Evolutionary conservation across 2,888 invertebrate genomes (phyloP).

Genomic region (Globia sparganii): DNA sequence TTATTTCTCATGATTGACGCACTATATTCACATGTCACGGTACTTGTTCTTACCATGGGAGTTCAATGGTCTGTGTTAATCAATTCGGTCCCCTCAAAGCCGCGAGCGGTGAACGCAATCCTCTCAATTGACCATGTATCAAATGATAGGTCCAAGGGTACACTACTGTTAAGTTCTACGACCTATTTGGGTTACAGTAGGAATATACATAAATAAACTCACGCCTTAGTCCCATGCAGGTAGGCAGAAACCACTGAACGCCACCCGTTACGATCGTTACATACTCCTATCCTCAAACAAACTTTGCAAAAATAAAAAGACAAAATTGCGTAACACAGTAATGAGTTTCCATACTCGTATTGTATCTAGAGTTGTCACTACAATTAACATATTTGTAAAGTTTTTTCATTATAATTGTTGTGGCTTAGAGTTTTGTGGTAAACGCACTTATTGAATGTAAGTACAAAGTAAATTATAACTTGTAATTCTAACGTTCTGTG

Average conservation of each 20-base stretch:
- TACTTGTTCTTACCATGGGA: background rate
- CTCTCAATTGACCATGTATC: constrained; percentile 38
- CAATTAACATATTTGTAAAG: too few relatives aligned
- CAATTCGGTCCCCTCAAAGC: constrained; percentile 21
- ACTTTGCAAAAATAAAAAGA: too few relatives aligned
- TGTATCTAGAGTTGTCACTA: too few relatives aligned
- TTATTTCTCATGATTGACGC: too few relatives aligned
- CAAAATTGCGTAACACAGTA: too few relatives aligned
- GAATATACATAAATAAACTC: background rate
- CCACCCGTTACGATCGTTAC: background rate
- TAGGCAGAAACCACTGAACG: background rate
- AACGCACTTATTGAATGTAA: background rate
- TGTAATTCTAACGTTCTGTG: too few relatives aligned
- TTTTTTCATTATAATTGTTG: too few relatives aligned
- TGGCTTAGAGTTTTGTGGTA: too few relatives aligned
- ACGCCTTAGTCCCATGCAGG: background rate
- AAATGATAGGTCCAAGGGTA: constrained; percentile 4
- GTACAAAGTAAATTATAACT: too few relatives aligned
- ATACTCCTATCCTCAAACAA: too few relatives aligned
- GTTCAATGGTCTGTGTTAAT: background rate
- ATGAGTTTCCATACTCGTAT: too few relatives aligned
- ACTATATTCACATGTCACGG: background rate
- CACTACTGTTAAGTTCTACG: background rate
- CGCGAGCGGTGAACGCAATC: constrained; percentile 12
- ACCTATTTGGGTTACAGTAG: background rate